Evolutionary conservation across 2,797 vertebrate species (phyloP).

Genomic region (Pseudochirops corinnae): DNA sequence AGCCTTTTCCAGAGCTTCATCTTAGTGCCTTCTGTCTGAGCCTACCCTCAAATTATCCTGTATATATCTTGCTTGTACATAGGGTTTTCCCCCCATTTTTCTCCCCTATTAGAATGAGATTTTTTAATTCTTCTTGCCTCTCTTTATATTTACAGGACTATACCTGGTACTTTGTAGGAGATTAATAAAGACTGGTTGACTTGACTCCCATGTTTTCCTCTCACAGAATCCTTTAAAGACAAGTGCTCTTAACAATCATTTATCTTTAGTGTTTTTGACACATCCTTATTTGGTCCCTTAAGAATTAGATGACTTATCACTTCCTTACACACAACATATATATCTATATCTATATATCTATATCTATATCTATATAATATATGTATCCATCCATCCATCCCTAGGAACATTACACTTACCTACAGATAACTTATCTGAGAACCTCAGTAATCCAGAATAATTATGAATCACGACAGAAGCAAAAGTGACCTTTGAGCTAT

Average conservation of each 20-base stretch:
- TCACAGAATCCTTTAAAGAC: not conserved
- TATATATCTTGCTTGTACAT: not conserved
- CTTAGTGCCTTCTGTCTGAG: not conserved
- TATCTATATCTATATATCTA: too few species aligned
- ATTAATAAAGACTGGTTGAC: not conserved
- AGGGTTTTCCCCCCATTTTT: not conserved
- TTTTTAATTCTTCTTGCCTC: not conserved
- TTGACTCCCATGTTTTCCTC: not conserved
- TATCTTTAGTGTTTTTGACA: conserved; percentile 37
- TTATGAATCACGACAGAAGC: not conserved
- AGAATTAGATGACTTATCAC: not conserved
- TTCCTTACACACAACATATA: not conserved
- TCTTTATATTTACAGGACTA: not conserved
- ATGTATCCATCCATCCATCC: too few species aligned
- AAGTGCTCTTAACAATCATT: not conserved
- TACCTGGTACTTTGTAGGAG: not conserved
- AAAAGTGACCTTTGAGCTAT: not conserved
- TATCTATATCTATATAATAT: too few species aligned
- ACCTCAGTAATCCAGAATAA: not conserved
- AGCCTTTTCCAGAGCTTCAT: not conserved
- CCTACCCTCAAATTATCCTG: not conserved
- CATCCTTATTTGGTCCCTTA: conserved; percentile 4
- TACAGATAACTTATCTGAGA: not conserved
- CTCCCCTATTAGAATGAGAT: not conserved
- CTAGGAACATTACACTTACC: not conserved